phyloP scores from a whole-genome alignment of 2,888 invertebrate genomes.

The Ophion costatus region DNA sequence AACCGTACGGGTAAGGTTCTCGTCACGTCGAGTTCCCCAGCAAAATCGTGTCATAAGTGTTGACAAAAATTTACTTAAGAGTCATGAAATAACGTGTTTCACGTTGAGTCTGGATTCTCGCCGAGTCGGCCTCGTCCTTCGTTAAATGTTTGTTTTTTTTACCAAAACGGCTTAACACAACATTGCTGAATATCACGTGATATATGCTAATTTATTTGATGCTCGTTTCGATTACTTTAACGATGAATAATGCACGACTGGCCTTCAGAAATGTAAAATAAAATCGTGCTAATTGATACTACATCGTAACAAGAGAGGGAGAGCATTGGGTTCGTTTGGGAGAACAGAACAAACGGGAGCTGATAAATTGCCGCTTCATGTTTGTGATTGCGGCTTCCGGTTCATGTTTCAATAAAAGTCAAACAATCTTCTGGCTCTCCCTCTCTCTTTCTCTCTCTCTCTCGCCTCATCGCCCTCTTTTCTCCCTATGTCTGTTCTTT shows the following conservation, averaged over 20 bases:
- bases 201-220: constrained; percentile 37
- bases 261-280: not conserved
- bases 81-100: constrained; percentile 16
- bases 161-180: constrained; percentile 6
- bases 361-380: too few species aligned
- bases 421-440: too few species aligned
- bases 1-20: constrained; percentile 41
- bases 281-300: not conserved
- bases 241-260: constrained; percentile 34
- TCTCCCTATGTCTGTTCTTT: too few species aligned
- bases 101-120: not conserved
- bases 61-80: constrained; percentile 15
- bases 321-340: too few species aligned
- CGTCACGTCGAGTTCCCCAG: constrained; percentile 30
- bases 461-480: too few species aligned
- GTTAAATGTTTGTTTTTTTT: not conserved
- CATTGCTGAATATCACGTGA: constrained; percentile 17
- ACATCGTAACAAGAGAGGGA: too few species aligned
- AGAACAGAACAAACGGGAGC: too few species aligned
- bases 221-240: constrained; percentile 28
- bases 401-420: too few species aligned
- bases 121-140: not conserved
- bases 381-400: too few species aligned
- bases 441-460: too few species aligned
- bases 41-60: constrained; percentile 32